phyloP scores from a whole-genome alignment of 2,888 invertebrate genomes.

The Craniophora ligustri region DNA sequence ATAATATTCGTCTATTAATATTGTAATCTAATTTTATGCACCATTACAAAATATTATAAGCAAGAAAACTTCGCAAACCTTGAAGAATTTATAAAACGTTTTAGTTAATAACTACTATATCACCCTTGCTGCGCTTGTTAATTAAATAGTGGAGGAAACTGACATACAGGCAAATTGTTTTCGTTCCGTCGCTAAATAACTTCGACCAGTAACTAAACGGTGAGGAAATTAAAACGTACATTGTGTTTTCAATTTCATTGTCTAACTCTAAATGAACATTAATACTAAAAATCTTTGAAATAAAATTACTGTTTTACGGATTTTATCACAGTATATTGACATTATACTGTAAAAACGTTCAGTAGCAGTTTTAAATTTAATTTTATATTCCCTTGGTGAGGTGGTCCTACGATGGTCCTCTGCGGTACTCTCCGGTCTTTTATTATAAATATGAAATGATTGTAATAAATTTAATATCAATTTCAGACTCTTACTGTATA shows the following conservation, averaged over 20 bases:
- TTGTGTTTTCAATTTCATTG: too few relatives aligned
- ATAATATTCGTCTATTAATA: background rate
- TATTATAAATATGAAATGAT: background rate
- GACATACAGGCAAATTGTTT: slow-evolving; percentile 1
- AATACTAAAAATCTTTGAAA: slow-evolving; percentile 1
- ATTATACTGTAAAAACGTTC: too few relatives aligned
- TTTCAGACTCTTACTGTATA: background rate
- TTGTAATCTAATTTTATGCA: background rate
- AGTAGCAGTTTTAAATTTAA: too few relatives aligned
- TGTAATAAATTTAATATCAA: background rate
- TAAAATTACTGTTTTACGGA: too few relatives aligned
- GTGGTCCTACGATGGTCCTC: slow-evolving; percentile 1
- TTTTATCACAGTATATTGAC: too few relatives aligned
- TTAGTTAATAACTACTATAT: background rate
- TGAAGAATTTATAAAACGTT: background rate
- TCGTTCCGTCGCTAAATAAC: background rate
- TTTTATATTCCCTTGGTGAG: slow-evolving; percentile 1
- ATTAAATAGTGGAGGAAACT: background rate
- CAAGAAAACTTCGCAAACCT: background rate
- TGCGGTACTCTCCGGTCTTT: background rate
- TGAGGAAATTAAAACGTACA: slow-evolving; percentile 2
- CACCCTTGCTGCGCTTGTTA: background rate
- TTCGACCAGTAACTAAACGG: background rate
- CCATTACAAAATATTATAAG: background rate
- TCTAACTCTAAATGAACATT: background rate